These are phyloP conservation scores for Drosophila bocqueti DNA, from an alignment of 1,140 invertebrate species.

Conservation along the genomic window DNA sequence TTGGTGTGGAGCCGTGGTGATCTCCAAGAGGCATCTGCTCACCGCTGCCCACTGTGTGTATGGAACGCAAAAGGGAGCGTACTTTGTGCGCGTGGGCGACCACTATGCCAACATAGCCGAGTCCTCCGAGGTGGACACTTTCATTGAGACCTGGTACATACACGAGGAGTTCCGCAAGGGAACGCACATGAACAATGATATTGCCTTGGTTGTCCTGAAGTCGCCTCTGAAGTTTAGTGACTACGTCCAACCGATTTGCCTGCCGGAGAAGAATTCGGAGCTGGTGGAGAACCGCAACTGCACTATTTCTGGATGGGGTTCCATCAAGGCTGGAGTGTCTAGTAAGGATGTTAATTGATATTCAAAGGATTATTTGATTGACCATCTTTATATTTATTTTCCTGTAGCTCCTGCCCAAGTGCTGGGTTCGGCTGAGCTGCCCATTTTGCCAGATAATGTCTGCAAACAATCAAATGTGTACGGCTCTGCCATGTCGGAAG, in stretches of 20 bases:
- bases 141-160: conserved; percentile 89
- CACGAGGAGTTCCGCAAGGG: conserved; percentile 89
- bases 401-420: conserved; percentile 90
- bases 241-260: conserved; percentile 91
- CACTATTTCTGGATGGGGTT: conserved; percentile 93
- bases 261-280: conserved; percentile 86
- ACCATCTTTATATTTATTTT: background rate
- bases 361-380: background rate
- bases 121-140: conserved; percentile 88
- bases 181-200: conserved; percentile 90
- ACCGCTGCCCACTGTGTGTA: conserved; percentile 93
- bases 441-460: conserved; percentile 92
- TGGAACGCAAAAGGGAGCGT: conserved; percentile 89
- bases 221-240: conserved; percentile 88
- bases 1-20: conserved; percentile 92
- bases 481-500: conserved; percentile 91
- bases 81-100: conserved; percentile 90
- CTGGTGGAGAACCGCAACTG: conserved; percentile 88
- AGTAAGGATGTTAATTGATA: conserved; percentile 84
- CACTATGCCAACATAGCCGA: conserved; percentile 89
- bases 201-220: conserved; percentile 90
- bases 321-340: conserved; percentile 87
- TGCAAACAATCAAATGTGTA: conserved; percentile 92
- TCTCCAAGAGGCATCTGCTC: conserved; percentile 89
- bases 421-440: conserved; percentile 93